Percentiles rank a stretch among this genome's conserved stretches.
Conservation (phyloP, 2,888 invertebrate genomes). For the Spisula solida region DNA sequence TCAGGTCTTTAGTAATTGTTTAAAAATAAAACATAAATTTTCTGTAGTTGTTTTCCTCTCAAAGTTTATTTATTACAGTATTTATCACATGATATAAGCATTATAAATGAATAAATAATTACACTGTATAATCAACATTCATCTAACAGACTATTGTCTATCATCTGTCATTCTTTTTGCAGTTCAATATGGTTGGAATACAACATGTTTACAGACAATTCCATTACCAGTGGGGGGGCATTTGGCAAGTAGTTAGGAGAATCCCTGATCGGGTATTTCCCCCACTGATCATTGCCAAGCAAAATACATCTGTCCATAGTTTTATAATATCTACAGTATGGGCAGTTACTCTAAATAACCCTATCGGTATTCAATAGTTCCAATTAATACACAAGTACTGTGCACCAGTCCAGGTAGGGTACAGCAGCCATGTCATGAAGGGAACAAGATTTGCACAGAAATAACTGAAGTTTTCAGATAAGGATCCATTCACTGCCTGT, state of each 20-base stretch:
- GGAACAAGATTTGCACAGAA: background rate
- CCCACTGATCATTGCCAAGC: background rate
- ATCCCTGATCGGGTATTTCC: too few species aligned
- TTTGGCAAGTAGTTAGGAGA: too few species aligned
- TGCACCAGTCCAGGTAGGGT: too few species aligned
- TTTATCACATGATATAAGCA: constrained; percentile 1
- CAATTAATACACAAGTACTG: too few species aligned
- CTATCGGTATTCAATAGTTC: too few species aligned
- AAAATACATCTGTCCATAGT: background rate
- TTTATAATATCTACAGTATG: too few species aligned
- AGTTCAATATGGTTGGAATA: background rate
- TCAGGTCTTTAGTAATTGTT: too few species aligned
- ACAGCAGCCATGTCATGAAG: too few species aligned
- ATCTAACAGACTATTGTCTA: background rate
- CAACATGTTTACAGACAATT: background rate
- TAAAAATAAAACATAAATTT: background rate
- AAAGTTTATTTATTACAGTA: background rate
- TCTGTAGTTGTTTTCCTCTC: background rate
- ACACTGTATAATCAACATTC: background rate
- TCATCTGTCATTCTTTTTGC: background rate
- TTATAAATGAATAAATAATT: constrained; percentile 15
- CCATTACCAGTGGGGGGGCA: too few species aligned
- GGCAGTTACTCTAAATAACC: too few species aligned
- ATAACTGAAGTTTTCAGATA: background rate
- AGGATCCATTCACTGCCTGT: background rate